Evolutionary conservation across 2,888 invertebrate genomes (phyloP), one percentile per base, ranked within the genome.

Genomic region (Agrotis exclamationis): DNA sequence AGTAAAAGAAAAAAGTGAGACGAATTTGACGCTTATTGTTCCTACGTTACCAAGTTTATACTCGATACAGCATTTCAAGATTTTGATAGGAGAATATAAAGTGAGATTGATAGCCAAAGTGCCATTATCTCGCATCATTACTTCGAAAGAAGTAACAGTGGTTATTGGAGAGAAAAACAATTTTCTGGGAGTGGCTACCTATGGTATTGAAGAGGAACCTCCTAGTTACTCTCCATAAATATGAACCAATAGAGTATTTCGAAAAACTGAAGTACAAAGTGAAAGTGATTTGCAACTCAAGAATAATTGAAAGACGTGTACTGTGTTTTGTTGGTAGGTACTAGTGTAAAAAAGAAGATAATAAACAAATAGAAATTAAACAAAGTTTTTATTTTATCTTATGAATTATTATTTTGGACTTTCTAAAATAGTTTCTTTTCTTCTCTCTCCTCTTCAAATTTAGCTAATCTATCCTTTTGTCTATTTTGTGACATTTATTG

Each of bases 81-180:
- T 89, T 22, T 70, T 89, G 6, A 63, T 20, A 18, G 84, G 82
- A 33, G 81, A 87, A 5, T 90, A 84, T 28, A 77, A 64, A 58
- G 65, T 89, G 1, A 85, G 76, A 63, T 76, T 90, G 2, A 88
- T 86, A 0, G 65, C 77, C 0, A 72, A 74, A 57, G 53, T 90
- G 0, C 88, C 89, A 0, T 72, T 90, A 0, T 88, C 90, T 33
- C 33, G 33, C 33, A 33, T 33, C 33, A 0, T 70, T 88, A 16
- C 89, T 86, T 18, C 75, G 88, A 54, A 68, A 70, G 83, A 87
- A 33, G 76, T 88, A 44, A 88, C 88, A 47, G 79, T 90, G 44
- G 84, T 86, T 6, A 84, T 90, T 58, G 87, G 88, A 14, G 82
- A 86, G 47, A 64, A 59, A 45, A 53, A 54, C 48, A 14, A 62